Conservation (phyloP, 2,113 vertebrate species). For the Sylvia atricapilla region DNA sequence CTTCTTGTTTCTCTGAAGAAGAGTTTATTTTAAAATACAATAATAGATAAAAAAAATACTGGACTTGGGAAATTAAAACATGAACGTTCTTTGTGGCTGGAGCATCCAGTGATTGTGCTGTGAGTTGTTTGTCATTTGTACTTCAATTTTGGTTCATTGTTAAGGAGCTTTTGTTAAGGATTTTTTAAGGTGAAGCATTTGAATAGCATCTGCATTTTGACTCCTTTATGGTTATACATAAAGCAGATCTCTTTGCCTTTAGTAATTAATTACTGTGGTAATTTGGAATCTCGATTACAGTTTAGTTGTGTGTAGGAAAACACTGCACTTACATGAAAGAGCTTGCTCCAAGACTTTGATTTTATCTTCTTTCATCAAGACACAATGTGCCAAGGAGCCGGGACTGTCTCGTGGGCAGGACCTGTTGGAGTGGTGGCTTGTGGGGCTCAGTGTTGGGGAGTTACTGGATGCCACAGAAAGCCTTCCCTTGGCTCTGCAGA, state of each 20-base stretch:
- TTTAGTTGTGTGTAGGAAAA: background rate
- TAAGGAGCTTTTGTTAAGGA: background rate
- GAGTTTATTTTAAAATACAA: background rate
- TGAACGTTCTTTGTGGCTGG: background rate
- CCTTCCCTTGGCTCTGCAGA: background rate
- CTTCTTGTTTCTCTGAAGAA: background rate
- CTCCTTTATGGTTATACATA: background rate
- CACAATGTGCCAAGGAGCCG: fast-evolving
- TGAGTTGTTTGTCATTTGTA: background rate
- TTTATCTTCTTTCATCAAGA: background rate
- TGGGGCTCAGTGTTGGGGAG: background rate
- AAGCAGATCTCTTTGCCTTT: background rate
- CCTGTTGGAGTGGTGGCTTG: background rate
- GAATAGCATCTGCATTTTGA: background rate
- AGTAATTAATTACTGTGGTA: background rate
- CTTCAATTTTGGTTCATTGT: background rate
- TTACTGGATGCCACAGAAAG: background rate
- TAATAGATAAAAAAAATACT: background rate
- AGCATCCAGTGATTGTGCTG: background rate
- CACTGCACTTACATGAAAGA: background rate
- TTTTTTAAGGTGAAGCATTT: background rate
- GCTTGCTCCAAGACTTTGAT: background rate
- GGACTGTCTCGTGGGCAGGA: background rate
- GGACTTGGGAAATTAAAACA: background rate
- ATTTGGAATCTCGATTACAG: background rate